Evolutionary conservation across 2,797 vertebrate genomes (phyloP).

Genomic region (Eutrigla gurnardus): DNA sequence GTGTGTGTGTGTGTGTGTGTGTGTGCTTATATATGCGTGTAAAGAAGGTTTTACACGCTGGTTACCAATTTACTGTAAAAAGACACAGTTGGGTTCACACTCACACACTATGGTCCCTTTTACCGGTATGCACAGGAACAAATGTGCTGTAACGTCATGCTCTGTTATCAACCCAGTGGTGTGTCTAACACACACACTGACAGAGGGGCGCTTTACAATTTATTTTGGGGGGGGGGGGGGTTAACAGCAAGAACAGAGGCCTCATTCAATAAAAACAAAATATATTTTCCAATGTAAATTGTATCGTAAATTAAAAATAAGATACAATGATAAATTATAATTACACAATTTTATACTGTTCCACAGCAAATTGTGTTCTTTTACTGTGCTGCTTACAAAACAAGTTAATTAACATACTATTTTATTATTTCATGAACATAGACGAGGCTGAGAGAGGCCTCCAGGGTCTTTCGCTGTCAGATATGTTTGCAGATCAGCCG

Average conservation of each 20-base stretch:
- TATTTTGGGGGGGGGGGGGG: neutral
- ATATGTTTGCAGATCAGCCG: neutral
- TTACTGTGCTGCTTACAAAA: neutral
- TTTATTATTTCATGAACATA: neutral
- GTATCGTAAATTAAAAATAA: neutral
- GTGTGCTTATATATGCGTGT: neutral
- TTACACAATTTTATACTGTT: neutral
- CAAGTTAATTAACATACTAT: neutral
- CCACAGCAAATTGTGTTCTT: neutral
- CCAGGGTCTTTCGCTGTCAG: neutral
- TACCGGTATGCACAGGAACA: slow-evolving; percentile 43
- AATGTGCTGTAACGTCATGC: slow-evolving; percentile 66
- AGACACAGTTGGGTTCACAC: slow-evolving; percentile 53
- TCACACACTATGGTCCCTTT: slow-evolving; percentile 37
- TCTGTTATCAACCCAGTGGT: slow-evolving; percentile 68
- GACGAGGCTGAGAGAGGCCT: neutral
- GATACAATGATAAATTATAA: neutral
- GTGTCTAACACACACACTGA: slow-evolving; percentile 47
- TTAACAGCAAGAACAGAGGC: slow-evolving; percentile 36
- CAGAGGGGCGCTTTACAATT: slow-evolving; percentile 44
- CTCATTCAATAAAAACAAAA: slow-evolving; percentile 31
- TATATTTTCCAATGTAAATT: neutral
- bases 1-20: slow-evolving; percentile 4
- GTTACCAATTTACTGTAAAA: slow-evolving; percentile 59
- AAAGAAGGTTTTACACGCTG: slow-evolving; percentile 56